Evolutionary conservation across 2,113 vertebrate genomes (phyloP), one percentile per base, ranked within the genome.

Genomic region (Thamnaconus septentrionalis): DNA sequence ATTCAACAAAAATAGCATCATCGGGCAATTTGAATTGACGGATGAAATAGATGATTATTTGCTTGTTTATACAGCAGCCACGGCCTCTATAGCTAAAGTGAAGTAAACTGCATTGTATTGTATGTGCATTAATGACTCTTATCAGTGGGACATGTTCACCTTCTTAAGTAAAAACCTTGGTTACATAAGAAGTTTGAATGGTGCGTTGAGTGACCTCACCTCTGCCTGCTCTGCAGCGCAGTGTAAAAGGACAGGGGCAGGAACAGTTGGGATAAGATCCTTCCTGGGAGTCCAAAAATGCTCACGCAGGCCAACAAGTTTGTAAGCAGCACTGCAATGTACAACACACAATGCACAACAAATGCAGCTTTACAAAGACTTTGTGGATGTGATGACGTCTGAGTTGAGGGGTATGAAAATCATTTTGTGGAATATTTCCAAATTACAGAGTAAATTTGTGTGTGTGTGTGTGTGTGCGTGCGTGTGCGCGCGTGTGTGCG

Each of bases 271-370:
- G 55, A 84, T 0, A 88, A 45, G 31, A 75, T n/a, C 53, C 44
- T 73, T 0, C 40, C 61, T 45, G 59, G 60, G 10, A 79, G 57
- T 41, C 77, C 71, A 55, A 77, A 49, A 61, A 83, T 73, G 31
- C 48, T 77, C 45, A 79, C 5, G 46, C 81, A 76, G 11, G 62
- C 48, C 48, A 77, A 3, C 41, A 71, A 2, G 11, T 80, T 78
- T 31, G 44, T 41, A 49, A 82, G 50, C 41, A 85, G 51, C 44
- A 65, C 90, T 91, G 68, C 56, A 85, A 85, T 0, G 61, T 4
- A 75, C 7, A 31, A 31, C 18, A 31, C 18, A 31, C 18, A 31
- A 74, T 39, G 9, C 40, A 31, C 5, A 5, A 44, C 0, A 40
- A 41, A 47, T 2, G 9, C 4, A 3, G 7, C 31, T 60, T 62